phyloP scores from a whole-genome alignment of 2,888 invertebrate genomes.

The Tethea ocularis region DNA sequence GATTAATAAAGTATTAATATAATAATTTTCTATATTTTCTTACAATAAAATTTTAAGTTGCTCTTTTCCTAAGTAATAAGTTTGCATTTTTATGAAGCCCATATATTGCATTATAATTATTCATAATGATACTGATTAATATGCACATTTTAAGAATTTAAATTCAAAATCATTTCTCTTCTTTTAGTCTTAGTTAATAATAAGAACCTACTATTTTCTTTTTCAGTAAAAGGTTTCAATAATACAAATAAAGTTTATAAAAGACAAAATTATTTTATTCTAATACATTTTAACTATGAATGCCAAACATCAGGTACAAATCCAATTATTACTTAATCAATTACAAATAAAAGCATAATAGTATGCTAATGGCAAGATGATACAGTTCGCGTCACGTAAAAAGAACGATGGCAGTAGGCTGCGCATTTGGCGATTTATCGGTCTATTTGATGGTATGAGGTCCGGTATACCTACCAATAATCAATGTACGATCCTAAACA shows the following conservation, averaged over 20 bases:
- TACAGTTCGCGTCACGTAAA: too few species aligned
- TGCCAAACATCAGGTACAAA: conserved; percentile 4
- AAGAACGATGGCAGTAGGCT: too few species aligned
- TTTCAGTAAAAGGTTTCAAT: not conserved
- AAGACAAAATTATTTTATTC: not conserved
- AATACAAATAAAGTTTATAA: not conserved
- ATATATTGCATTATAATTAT: not conserved
- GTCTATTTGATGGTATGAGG: too few species aligned
- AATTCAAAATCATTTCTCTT: not conserved
- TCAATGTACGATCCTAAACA: too few species aligned
- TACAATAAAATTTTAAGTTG: not conserved
- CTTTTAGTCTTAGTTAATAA: not conserved
- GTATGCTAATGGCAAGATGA: conserved; percentile 16
- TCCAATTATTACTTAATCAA: conserved; percentile 15
- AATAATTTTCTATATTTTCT: not conserved
- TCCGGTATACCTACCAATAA: too few species aligned
- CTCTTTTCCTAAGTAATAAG: not conserved
- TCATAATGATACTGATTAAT: not conserved
- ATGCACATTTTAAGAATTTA: not conserved
- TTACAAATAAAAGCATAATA: conserved; percentile 12
- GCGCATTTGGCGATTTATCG: too few species aligned
- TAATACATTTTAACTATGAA: not conserved
- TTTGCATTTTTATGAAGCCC: not conserved
- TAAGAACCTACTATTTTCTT: not conserved
- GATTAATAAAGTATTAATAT: conserved; percentile 2